Conservation (phyloP, 1,140 invertebrate genomes). For the Uloborus diversus region DNA sequence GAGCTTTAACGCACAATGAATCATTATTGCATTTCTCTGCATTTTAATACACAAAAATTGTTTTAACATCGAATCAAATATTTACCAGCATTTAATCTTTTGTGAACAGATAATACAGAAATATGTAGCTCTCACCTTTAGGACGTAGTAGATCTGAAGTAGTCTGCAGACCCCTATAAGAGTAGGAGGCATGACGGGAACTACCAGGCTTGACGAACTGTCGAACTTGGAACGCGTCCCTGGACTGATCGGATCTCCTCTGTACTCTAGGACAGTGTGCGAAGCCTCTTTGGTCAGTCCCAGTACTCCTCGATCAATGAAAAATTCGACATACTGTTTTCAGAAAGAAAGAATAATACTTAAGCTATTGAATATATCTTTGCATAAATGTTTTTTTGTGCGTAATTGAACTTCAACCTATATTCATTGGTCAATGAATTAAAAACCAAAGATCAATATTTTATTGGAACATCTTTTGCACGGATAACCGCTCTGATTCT, state of each 20-base stretch:
- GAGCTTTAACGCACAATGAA: too few relatives aligned
- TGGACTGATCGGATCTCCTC: conserved; percentile 73
- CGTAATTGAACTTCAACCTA: too few relatives aligned
- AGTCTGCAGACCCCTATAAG: conserved; percentile 78
- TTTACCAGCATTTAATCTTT: neutral
- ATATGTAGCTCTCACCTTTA: conserved; percentile 72
- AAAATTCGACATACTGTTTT: conserved; percentile 79
- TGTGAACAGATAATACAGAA: conserved; percentile 17
- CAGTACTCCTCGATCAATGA: conserved; percentile 81
- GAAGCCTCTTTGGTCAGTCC: conserved; percentile 77
- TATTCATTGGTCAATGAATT: too few relatives aligned
- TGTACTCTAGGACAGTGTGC: conserved; percentile 78
- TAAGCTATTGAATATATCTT: neutral
- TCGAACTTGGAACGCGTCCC: conserved; percentile 73
- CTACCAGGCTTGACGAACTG: conserved; percentile 74
- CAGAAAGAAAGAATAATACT: conserved; percentile 59
- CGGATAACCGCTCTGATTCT: too few relatives aligned
- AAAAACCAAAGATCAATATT: too few relatives aligned
- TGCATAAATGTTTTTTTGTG: too few relatives aligned
- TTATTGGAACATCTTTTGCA: too few relatives aligned
- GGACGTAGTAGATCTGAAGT: conserved; percentile 81
- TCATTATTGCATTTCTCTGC: neutral
- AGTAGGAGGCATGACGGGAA: conserved; percentile 83
- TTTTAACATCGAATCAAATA: conserved; percentile 9
- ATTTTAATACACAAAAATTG: conserved; percentile 19